phyloP scores from a whole-genome alignment of 2,888 invertebrate species.

The Leucania comma region DNA sequence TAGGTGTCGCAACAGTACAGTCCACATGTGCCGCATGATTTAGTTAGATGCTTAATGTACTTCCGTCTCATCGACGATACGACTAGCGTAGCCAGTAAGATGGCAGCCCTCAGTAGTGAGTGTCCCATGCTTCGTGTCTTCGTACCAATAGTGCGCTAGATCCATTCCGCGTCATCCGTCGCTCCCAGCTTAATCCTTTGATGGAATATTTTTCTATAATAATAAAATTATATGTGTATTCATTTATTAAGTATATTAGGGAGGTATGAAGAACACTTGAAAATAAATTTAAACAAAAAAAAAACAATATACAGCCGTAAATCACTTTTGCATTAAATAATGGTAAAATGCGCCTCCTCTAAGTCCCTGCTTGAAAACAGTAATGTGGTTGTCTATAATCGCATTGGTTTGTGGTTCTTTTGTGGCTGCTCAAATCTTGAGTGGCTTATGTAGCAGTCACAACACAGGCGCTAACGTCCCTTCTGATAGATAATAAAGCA shows the following conservation, averaged over 20 bases:
- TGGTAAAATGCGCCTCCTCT: background rate
- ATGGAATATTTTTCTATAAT: constrained; percentile 38
- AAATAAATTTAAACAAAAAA: background rate
- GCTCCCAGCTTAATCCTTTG: constrained; percentile 49
- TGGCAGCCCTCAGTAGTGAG: constrained; percentile 59
- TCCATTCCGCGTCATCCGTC: constrained; percentile 41
- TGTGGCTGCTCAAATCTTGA: constrained; percentile 4
- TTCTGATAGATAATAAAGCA: background rate
- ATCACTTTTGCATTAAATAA: background rate
- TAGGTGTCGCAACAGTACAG: constrained; percentile 14
- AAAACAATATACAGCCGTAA: background rate
- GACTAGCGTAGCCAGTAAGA: constrained; percentile 34
- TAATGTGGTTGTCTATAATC: background rate
- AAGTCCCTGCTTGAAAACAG: background rate
- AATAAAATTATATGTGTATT: constrained; percentile 33
- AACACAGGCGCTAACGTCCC: background rate
- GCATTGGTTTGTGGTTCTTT: constrained; percentile 13
- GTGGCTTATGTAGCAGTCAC: constrained; percentile 20
- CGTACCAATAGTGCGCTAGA: constrained; percentile 49
- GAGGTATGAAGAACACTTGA: background rate
- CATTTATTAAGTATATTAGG: constrained; percentile 22
- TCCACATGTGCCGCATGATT: constrained; percentile 13
- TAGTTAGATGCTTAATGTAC: constrained; percentile 31
- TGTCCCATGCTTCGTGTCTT: constrained; percentile 59
- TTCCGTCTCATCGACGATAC: constrained; percentile 8